Percentiles rank a stretch among this genome's conserved stretches.
These are phyloP conservation scores for Babylonia areolata DNA, from an alignment of 1,140 invertebrate genomes.

Conservation along the genomic window DNA sequence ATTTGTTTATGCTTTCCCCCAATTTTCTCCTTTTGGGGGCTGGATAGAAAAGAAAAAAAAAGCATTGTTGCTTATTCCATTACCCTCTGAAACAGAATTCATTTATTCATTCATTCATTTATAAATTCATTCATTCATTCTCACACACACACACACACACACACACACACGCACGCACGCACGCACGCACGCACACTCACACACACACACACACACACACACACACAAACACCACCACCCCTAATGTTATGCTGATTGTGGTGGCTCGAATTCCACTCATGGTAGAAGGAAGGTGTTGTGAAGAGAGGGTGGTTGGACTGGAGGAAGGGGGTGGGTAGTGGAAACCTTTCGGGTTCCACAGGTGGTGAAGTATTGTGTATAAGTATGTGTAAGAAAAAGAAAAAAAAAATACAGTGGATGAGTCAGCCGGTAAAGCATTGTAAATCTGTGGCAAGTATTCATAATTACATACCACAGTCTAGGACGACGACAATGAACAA, in stretches of 20 bases:
- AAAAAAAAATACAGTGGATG: no score
- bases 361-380: neutral
- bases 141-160: neutral
- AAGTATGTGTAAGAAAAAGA: neutral
- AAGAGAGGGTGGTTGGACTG: neutral
- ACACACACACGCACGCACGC: neutral
- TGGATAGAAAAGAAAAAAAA: no score
- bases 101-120: no score
- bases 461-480: no score
- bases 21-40: no score
- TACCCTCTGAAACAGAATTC: no score
- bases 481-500: no score
- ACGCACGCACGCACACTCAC: neutral
- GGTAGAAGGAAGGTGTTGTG: no score
- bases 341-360: neutral
- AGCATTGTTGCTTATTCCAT: no score
- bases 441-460: no score
- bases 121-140: neutral
- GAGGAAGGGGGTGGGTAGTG: neutral
- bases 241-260: neutral
- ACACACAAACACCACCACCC: slow-evolving; percentile 3
- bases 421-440: no score
- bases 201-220: neutral
- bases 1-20: no score
- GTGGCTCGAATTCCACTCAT: neutral